Percentiles rank a stretch among this genome's conserved stretches.
These are phyloP conservation scores for Athalia rosae DNA, from an alignment of 2,888 invertebrate species.

Conservation along the genomic window DNA sequence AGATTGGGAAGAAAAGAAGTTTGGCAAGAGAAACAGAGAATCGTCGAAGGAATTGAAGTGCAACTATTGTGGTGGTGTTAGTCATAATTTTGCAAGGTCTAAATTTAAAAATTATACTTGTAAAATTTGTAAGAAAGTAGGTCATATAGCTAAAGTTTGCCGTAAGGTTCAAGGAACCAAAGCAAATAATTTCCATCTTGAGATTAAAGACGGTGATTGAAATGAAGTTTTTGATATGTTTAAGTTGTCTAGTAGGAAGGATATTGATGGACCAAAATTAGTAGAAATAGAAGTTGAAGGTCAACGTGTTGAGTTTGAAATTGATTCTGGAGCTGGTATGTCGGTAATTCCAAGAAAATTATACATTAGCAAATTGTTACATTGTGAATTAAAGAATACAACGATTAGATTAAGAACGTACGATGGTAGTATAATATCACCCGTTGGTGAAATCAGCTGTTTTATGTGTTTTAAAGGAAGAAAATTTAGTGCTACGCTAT, in stretches of 20 bases:
- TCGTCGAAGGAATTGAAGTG: background rate
- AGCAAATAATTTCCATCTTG: background rate
- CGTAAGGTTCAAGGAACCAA: too few relatives aligned
- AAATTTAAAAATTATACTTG: constrained; percentile 7
- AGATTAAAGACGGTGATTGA: background rate
- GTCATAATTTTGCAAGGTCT: constrained; percentile 3
- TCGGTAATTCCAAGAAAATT: constrained; percentile 44
- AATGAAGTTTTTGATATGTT: constrained; percentile 4
- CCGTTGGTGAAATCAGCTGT: background rate
- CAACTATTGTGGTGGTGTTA: constrained; percentile 3
- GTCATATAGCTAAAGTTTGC: constrained; percentile 2
- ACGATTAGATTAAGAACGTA: constrained; percentile 1
- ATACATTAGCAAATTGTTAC: background rate
- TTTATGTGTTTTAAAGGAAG: background rate
- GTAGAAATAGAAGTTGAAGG: constrained; percentile 52
- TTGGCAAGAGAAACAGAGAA: background rate
- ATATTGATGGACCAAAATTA: constrained; percentile 22
- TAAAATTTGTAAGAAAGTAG: constrained; percentile 11
- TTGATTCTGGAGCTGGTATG: constrained; percentile 59
- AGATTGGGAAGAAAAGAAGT: background rate
- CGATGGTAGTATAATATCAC: background rate
- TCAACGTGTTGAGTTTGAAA: constrained; percentile 54
- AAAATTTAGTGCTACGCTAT: background rate
- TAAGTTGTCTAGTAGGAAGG: background rate
- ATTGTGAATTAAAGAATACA: constrained; percentile 4